Evolutionary conservation across 2,113 vertebrate species (phyloP).

Genomic region (Cervus canadensis): DNA sequence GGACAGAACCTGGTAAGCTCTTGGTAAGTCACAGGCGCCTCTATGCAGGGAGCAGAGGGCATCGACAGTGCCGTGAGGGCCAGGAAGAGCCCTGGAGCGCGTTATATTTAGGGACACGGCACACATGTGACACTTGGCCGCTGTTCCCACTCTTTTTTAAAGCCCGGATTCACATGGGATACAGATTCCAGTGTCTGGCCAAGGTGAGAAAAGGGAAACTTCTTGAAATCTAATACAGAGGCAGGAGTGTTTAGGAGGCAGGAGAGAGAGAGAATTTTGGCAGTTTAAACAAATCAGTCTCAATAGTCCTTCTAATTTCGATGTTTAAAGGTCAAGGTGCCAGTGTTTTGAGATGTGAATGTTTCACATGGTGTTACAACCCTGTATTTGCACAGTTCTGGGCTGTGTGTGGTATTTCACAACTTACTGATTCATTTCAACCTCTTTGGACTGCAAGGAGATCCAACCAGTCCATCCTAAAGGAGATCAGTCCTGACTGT

Average conservation of each 20-base stretch:
- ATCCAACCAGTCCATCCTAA: not conserved
- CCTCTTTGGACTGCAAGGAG: not conserved
- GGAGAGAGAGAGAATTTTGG: not conserved
- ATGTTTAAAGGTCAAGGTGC: not conserved
- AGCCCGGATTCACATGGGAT: conserved; percentile 40
- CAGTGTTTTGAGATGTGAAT: not conserved
- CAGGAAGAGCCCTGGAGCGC: not conserved
- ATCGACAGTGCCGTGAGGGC: not conserved
- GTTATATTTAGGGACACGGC: conserved; percentile 48
- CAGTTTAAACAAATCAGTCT: not conserved
- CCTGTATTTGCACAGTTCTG: not conserved
- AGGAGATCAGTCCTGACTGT: not conserved
- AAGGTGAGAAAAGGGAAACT: conserved; percentile 53
- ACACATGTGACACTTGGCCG: conserved; percentile 37
- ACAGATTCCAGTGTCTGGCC: conserved; percentile 57
- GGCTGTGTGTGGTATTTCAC: not conserved
- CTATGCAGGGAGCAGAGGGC: not conserved
- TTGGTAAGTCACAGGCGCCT: not conserved
- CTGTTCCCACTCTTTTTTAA: conserved; percentile 45
- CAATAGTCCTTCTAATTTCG: not conserved
- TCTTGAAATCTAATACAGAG: conserved; percentile 55
- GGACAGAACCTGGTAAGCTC: not conserved
- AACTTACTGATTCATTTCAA: not conserved
- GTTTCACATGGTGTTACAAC: not conserved
- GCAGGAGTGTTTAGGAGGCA: not conserved